A percentile compares a stretch with the other conserved stretches of the same genome.
Evolutionary conservation across 2,113 vertebrate species (phyloP).

Genomic region (Brachypteracias leptosomus): DNA sequence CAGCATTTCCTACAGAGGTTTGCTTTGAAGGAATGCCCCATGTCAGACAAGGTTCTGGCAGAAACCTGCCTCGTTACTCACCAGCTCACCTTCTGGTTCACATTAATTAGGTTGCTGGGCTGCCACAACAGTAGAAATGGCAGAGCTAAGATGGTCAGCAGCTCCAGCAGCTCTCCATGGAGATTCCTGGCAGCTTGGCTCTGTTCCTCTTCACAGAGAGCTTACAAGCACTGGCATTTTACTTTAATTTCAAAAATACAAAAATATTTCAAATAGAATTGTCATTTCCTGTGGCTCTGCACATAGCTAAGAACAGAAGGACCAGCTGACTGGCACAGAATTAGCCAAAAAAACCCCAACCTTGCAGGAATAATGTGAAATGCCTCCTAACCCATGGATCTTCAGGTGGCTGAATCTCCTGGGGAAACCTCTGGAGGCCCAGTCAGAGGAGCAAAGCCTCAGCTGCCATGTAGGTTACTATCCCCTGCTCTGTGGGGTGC

Average conservation of each 20-base stretch:
- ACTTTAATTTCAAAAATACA: neutral
- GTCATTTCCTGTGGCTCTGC: neutral
- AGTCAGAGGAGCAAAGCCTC: neutral
- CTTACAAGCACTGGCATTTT: neutral
- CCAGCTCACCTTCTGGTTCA: constrained; percentile 2
- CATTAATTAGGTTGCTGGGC: neutral
- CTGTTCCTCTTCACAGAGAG: neutral
- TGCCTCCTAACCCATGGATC: neutral
- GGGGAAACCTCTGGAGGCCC: neutral
- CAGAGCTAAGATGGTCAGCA: neutral
- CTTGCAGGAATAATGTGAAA: neutral
- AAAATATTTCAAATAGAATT: neutral
- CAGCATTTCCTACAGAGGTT: neutral
- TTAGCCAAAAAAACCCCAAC: neutral
- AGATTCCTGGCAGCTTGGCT: neutral
- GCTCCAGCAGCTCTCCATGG: constrained; percentile 28
- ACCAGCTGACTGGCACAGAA: neutral
- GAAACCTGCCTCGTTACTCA: neutral
- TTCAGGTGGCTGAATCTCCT: neutral
- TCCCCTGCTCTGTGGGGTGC: neutral
- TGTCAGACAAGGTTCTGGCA: constrained; percentile 8
- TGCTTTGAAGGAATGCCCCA: neutral
- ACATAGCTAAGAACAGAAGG: neutral
- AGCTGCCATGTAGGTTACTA: neutral
- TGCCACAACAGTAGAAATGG: neutral